Conservation (phyloP, 2,113 vertebrate genomes). For the Phalacrocorax carbo region DNA sequence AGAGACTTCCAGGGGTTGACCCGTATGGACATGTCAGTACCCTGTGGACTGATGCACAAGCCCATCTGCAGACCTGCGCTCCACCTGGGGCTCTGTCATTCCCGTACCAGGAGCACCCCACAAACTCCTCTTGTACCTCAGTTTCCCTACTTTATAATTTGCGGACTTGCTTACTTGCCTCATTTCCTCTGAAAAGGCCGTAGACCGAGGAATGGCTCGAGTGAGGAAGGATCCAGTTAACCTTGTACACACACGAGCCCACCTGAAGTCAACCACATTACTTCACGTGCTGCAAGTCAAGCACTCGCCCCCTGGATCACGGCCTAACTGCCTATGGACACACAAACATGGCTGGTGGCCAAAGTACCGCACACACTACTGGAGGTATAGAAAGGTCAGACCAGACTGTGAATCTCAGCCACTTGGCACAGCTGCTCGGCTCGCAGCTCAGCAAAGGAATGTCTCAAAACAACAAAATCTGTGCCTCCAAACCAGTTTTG, state of each 20-base stretch:
- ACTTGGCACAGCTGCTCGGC: not conserved
- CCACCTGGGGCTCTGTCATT: not conserved
- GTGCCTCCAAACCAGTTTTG: not conserved
- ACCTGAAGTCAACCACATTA: not conserved
- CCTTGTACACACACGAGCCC: rapidly evolving
- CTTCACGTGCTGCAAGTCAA: not conserved
- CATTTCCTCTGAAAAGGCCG: rapidly evolving
- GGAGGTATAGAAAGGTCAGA: not conserved
- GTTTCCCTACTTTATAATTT: not conserved
- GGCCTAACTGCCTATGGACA: not conserved
- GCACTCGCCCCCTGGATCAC: not conserved
- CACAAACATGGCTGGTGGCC: not conserved
- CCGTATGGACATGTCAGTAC: rapidly evolving
- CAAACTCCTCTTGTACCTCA: not conserved
- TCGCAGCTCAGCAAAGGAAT: not conserved
- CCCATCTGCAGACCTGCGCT: not conserved
- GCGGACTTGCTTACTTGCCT: not conserved
- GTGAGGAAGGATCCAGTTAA: not conserved
- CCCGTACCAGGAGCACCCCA: rapidly evolving
- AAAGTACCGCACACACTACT: not conserved
- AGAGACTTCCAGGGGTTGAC: not conserved
- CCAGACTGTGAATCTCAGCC: not conserved
- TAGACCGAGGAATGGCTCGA: rapidly evolving
- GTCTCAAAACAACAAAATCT: not conserved
- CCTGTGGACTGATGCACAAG: rapidly evolving